Percentiles rank a stretch among this genome's conserved stretches.
phyloP scores from a whole-genome alignment of 2,888 invertebrate genomes.

The Neelides folsomi region DNA sequence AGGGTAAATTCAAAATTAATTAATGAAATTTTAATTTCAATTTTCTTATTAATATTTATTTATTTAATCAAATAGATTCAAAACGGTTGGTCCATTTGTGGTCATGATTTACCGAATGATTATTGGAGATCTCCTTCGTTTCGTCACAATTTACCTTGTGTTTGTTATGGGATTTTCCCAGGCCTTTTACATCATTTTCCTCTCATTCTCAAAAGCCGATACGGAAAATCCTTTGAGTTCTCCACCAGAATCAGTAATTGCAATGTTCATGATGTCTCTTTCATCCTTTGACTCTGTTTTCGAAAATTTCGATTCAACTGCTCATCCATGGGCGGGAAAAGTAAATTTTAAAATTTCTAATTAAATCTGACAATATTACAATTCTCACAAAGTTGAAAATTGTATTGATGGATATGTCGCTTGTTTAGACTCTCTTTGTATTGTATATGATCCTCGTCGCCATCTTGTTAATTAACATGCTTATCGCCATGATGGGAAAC shows the following conservation, averaged over 20 bases:
- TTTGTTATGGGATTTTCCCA: slow-evolving; percentile 97
- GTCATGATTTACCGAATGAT: slow-evolving; percentile 99
- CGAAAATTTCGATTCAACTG: slow-evolving; percentile 72
- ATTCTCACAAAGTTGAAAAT: not conserved
- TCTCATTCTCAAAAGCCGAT: slow-evolving; percentile 66
- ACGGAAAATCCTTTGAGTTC: slow-evolving; percentile 69
- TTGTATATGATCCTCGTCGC: slow-evolving; percentile 95
- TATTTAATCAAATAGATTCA: slow-evolving; percentile 53
- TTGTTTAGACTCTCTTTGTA: slow-evolving; percentile 68
- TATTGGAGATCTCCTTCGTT: slow-evolving; percentile 85
- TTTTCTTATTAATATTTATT: not conserved
- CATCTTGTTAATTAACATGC: slow-evolving; percentile 87
- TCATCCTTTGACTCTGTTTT: slow-evolving; percentile 94
- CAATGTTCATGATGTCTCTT: slow-evolving; percentile 96
- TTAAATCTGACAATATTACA: not conserved
- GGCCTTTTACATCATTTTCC: slow-evolving; percentile 82
- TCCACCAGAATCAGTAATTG: slow-evolving; percentile 87
- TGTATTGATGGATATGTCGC: not conserved
- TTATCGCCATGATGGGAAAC: slow-evolving; percentile 99
- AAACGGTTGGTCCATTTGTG: slow-evolving; percentile 98
- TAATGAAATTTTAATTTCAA: no score
- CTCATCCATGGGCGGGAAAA: slow-evolving; percentile 78
- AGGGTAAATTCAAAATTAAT: slow-evolving; percentile 19
- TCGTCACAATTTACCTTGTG: slow-evolving; percentile 90
- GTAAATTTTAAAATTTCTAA: slow-evolving; percentile 40